These are phyloP conservation scores for Podotricha telesiphe DNA, from an alignment of 2,888 invertebrate genomes.

Conservation along the genomic window DNA sequence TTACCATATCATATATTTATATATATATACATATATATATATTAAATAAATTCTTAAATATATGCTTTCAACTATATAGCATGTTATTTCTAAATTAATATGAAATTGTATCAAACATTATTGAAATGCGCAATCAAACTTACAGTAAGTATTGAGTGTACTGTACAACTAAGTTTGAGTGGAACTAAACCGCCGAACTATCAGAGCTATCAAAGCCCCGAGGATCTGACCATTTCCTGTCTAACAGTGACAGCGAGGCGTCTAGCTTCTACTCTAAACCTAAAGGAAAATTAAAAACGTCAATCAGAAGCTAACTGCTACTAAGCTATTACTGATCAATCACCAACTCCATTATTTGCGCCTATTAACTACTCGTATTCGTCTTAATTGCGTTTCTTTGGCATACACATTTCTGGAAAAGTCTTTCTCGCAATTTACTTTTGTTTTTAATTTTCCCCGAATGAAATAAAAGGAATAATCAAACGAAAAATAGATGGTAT, in stretches of 20 bases:
- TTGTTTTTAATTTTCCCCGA: slow-evolving; percentile 15
- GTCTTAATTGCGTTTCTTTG: slow-evolving; percentile 69
- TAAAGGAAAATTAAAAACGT: slow-evolving; percentile 71
- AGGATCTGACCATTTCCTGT: slow-evolving; percentile 54
- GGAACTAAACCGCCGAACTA: slow-evolving; percentile 44
- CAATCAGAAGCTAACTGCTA: slow-evolving; percentile 62
- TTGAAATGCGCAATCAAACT: slow-evolving; percentile 25
- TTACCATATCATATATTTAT: background rate
- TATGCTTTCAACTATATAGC: no score
- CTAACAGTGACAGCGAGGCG: slow-evolving; percentile 54
- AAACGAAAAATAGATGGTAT: slow-evolving; percentile 28
- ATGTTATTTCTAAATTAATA: slow-evolving; percentile 1
- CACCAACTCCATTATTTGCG: slow-evolving; percentile 68
- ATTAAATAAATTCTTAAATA: no score
- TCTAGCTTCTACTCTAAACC: slow-evolving; percentile 50
- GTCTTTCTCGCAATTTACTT: slow-evolving; percentile 15
- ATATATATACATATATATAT: background rate
- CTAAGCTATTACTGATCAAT: slow-evolving; percentile 74
- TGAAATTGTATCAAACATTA: background rate
- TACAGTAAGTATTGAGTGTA: slow-evolving; percentile 5
- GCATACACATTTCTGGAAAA: slow-evolving; percentile 22
- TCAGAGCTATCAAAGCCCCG: slow-evolving; percentile 45
- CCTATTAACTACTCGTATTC: slow-evolving; percentile 69
- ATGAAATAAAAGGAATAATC: slow-evolving; percentile 17
- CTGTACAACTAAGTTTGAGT: slow-evolving; percentile 18